These are phyloP conservation scores for Cydia strobilella DNA, from an alignment of 1,140 invertebrate species.

Conservation along the genomic window DNA sequence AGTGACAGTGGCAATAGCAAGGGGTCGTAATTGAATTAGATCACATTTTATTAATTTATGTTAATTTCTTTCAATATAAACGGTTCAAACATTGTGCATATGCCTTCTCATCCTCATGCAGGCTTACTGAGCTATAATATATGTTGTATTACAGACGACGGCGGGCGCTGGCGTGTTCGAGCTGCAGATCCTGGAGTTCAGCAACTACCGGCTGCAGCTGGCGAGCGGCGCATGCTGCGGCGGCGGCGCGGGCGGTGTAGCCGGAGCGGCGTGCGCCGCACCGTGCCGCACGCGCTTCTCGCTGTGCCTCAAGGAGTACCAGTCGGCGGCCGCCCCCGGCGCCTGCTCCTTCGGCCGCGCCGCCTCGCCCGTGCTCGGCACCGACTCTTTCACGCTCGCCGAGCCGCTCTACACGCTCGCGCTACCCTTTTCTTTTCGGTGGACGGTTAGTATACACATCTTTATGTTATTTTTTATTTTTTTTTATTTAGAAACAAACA, in stretches of 20 bases:
- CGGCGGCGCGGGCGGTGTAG: constrained; percentile 82
- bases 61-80: too few species aligned
- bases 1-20: too few species aligned
- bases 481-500: too few species aligned
- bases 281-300: constrained; percentile 92
- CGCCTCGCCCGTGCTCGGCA: constrained; percentile 90
- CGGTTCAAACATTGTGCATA: too few species aligned
- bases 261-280: constrained; percentile 82
- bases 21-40: neutral
- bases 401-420: constrained; percentile 89
- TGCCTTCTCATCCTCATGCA: too few species aligned
- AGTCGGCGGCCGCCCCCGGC: constrained; percentile 90
- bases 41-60: too few species aligned
- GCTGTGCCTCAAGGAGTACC: constrained; percentile 95
- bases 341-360: constrained; percentile 95
- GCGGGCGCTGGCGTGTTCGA: constrained; percentile 93
- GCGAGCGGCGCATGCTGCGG: constrained; percentile 91
- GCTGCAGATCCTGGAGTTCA: constrained; percentile 93
- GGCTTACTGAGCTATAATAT: too few species aligned
- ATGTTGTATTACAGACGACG: constrained; percentile 80
- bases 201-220: constrained; percentile 91
- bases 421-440: constrained; percentile 92
- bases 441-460: constrained; percentile 87
- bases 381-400: constrained; percentile 92
- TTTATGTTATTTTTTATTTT: too few species aligned